These are phyloP conservation scores for Hoplodrina ambigua DNA, from an alignment of 2,888 invertebrate genomes.

Conservation along the genomic window DNA sequence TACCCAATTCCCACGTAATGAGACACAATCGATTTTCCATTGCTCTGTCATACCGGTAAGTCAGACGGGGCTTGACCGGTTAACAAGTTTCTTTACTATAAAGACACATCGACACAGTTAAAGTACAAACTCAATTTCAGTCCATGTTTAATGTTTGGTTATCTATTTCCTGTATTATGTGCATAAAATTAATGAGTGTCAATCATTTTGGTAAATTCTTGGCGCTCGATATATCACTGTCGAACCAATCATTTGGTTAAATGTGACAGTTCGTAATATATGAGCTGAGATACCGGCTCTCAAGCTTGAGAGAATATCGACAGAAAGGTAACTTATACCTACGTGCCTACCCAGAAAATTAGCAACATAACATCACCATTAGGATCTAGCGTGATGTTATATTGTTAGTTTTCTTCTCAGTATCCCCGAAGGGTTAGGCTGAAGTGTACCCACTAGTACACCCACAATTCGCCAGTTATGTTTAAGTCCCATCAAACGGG, in stretches of 20 bases:
- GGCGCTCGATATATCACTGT: slow-evolving; percentile 42
- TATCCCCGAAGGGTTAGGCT: too few species aligned
- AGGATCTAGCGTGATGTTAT: too few species aligned
- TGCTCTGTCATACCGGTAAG: too few species aligned
- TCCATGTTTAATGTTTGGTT: too few species aligned
- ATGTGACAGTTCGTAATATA: slow-evolving; percentile 2
- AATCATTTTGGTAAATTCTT: slow-evolving; percentile 45
- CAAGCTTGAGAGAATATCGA: neutral
- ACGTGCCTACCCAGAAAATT: neutral
- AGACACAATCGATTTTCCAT: too few species aligned
- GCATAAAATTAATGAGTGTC: slow-evolving; percentile 31
- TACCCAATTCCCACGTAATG: too few species aligned
- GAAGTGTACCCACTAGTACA: too few species aligned
- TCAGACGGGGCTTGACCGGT: too few species aligned
- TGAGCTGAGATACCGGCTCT: neutral
- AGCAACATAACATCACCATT: neutral
- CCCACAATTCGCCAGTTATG: too few species aligned
- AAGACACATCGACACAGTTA: neutral
- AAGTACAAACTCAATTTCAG: too few species aligned
- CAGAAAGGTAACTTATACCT: neutral
- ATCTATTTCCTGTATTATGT: slow-evolving; percentile 12
- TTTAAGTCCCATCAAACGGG: too few species aligned
- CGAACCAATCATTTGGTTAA: neutral
- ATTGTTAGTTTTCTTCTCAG: too few species aligned
- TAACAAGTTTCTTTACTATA: neutral